A percentile compares a stretch with the other conserved stretches of the same genome.
phyloP scores from a whole-genome alignment of 35 echinoderm and acorn worm species.

The Acanthaster planci region DNA sequence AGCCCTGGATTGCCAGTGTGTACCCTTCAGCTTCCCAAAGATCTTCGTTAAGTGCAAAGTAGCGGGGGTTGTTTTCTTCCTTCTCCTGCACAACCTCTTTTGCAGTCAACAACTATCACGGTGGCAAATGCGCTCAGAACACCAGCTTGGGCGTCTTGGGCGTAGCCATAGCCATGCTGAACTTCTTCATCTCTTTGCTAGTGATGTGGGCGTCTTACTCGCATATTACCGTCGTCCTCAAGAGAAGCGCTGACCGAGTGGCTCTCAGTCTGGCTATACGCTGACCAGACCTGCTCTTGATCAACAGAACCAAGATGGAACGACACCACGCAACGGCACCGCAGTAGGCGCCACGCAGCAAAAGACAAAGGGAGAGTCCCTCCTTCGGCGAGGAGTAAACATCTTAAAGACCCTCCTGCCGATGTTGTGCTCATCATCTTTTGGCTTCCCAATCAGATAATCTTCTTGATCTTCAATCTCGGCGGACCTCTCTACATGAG shows the following conservation, averaged over 20 bases:
- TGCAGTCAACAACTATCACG: not conserved
- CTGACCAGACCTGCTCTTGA: not conserved
- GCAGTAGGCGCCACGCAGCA: not conserved
- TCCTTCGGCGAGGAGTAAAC: conserved; percentile 21
- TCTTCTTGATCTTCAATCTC: conserved; percentile 64
- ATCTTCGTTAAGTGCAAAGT: not conserved
- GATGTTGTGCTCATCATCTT: conserved; percentile 52
- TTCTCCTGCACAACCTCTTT: not conserved
- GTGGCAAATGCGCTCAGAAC: not conserved
- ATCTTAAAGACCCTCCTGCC: conserved; percentile 56
- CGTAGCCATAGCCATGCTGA: not conserved
- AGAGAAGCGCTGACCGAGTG: not conserved
- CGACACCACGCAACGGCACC: not conserved
- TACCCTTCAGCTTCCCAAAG: conserved; percentile 31
- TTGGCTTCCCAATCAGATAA: conserved; percentile 77
- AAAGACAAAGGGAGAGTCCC: not conserved
- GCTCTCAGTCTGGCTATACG: not conserved
- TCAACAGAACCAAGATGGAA: not conserved
- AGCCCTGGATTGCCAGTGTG: conserved; percentile 65
- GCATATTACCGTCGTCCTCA: not conserved
- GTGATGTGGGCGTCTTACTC: not conserved
- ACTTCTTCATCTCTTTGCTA: conserved; percentile 35
- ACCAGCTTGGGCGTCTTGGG: not conserved
- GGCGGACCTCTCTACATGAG: too few relatives aligned
- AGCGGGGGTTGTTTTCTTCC: not conserved